Evolutionary conservation across 1,140 invertebrate species (phyloP).

Genomic region (Oryctes rhinoceros): DNA sequence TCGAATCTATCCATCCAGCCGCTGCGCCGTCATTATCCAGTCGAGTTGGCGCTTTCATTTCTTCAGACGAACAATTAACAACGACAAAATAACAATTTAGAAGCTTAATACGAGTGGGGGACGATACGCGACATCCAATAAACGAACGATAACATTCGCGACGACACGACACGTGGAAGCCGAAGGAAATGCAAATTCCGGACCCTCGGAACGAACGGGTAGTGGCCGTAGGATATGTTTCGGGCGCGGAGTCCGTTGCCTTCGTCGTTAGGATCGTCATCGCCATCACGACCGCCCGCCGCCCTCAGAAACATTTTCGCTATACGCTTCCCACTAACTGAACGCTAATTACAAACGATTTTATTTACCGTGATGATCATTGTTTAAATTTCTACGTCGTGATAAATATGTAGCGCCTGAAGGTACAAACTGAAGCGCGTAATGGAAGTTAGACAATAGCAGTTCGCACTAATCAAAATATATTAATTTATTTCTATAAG

Average conservation of each 20-base stretch:
- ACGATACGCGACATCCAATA: constrained; percentile 25
- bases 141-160: constrained; percentile 24
- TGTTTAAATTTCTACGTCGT: not conserved
- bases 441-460: too few relatives aligned
- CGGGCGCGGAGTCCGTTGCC: not conserved
- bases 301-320: not conserved
- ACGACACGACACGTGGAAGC: constrained; percentile 24
- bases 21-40: constrained; percentile 12
- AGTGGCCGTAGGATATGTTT: constrained; percentile 27
- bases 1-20: constrained; percentile 13
- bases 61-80: constrained; percentile 34
- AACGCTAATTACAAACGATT: constrained; percentile 2
- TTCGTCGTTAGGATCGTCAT: not conserved
- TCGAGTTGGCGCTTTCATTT: constrained; percentile 33
- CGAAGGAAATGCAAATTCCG: constrained; percentile 19
- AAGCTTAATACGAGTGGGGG: constrained; percentile 6
- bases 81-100: constrained; percentile 35
- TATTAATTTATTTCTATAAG: too few relatives aligned
- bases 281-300: not conserved
- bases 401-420: not conserved
- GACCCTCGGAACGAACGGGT: constrained; percentile 5
- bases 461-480: too few relatives aligned
- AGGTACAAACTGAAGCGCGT: too few relatives aligned
- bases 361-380: constrained; percentile 9
- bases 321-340: not conserved